These are phyloP conservation scores for Scaptomyza tumidula DNA, from an alignment of 2,888 invertebrate species.

Conservation along the genomic window DNA sequence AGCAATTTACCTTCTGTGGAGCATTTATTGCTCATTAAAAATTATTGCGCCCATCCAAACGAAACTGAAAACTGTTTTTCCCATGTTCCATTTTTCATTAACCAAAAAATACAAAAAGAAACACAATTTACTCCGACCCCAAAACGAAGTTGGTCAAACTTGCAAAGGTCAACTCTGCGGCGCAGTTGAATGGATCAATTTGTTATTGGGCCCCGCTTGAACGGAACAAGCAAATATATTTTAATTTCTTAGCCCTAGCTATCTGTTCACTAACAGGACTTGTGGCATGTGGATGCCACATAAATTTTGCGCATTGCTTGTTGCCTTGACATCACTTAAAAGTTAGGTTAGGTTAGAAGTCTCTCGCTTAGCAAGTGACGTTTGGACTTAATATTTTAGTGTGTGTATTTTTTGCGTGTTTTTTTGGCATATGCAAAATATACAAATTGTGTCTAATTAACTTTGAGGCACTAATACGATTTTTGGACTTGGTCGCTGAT, in stretches of 20 bases:
- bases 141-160: slow-evolving; percentile 52
- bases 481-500: slow-evolving; percentile 48
- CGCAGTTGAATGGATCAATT: slow-evolving; percentile 47
- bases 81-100: slow-evolving; percentile 74
- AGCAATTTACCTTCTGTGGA: slow-evolving; percentile 9
- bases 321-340: slow-evolving; percentile 53
- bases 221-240: slow-evolving; percentile 24
- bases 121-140: slow-evolving; percentile 29
- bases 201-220: slow-evolving; percentile 48
- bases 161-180: slow-evolving; percentile 51
- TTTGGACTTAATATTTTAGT: slow-evolving; percentile 6
- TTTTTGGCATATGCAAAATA: slow-evolving; percentile 72
- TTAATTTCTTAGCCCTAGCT: slow-evolving; percentile 36
- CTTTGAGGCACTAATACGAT: slow-evolving; percentile 41
- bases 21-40: slow-evolving; percentile 46
- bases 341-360: slow-evolving; percentile 10
- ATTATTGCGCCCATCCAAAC: slow-evolving; percentile 42
- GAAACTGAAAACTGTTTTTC: slow-evolving; percentile 52
- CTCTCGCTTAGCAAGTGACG: slow-evolving; percentile 47
- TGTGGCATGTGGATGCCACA: slow-evolving; percentile 55
- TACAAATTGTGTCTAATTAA: slow-evolving; percentile 62
- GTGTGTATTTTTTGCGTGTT: slow-evolving; percentile 48
- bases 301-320: slow-evolving; percentile 54
- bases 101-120: slow-evolving; percentile 14
- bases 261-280: slow-evolving; percentile 3